phyloP scores from a whole-genome alignment of 1,140 invertebrate genomes.

The Drosophila yakuba region DNA sequence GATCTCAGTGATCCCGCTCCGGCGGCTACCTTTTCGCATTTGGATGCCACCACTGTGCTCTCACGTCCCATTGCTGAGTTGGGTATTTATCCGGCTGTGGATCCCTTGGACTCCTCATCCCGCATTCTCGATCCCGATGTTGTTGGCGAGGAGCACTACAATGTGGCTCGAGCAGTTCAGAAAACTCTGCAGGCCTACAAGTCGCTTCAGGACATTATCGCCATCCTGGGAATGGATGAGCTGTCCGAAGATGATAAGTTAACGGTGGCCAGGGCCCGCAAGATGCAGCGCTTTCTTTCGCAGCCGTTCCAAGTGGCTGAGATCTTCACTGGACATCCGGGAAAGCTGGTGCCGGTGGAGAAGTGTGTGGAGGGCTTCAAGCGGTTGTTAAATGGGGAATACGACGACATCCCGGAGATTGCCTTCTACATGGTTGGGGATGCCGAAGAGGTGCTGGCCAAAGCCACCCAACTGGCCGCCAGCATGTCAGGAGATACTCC shows the following conservation, averaged over 20 bases:
- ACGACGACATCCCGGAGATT: slow-evolving; percentile 93
- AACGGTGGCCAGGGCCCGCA: slow-evolving; percentile 92
- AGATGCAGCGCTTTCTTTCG: slow-evolving; percentile 93
- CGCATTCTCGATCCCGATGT: slow-evolving; percentile 93
- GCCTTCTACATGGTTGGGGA: slow-evolving; percentile 95
- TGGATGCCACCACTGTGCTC: slow-evolving; percentile 94
- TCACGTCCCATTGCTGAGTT: slow-evolving; percentile 93
- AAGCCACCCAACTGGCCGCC: slow-evolving; percentile 89
- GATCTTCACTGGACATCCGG: slow-evolving; percentile 88
- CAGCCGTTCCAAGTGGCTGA: slow-evolving; percentile 93
- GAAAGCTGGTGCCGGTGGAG: slow-evolving; percentile 87
- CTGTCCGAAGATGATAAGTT: slow-evolving; percentile 94
- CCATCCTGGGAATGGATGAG: slow-evolving; percentile 94
- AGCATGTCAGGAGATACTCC: slow-evolving; percentile 21
- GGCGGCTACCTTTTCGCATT: slow-evolving; percentile 93
- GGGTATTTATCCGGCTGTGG: slow-evolving; percentile 94
- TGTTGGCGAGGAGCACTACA: slow-evolving; percentile 92
- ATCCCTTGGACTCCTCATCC: slow-evolving; percentile 93
- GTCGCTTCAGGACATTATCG: slow-evolving; percentile 92
- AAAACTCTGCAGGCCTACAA: slow-evolving; percentile 93
- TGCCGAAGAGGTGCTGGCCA: slow-evolving; percentile 91
- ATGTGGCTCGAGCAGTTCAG: slow-evolving; percentile 91
- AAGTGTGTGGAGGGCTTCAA: slow-evolving; percentile 87
- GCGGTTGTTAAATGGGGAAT: slow-evolving; percentile 88
- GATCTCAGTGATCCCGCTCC: slow-evolving; percentile 95